Evolutionary conservation across 1,140 invertebrate species (phyloP).

Genomic region (silkworm (Bombyx mori)): DNA sequence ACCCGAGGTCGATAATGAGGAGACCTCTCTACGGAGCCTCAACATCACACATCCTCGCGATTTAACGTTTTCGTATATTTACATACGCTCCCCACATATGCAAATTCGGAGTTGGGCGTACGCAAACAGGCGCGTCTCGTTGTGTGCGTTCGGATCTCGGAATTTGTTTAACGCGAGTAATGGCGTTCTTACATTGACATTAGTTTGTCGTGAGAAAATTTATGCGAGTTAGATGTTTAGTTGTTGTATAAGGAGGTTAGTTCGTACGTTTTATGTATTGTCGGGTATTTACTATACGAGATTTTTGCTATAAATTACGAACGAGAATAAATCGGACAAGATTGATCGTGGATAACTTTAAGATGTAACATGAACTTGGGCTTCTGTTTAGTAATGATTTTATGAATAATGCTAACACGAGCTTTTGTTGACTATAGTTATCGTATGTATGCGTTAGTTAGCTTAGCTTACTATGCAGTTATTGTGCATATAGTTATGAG

Average conservation of each 20-base stretch:
- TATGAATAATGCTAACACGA: no score
- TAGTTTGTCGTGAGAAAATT: constrained; percentile 67
- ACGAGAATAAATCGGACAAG: background rate
- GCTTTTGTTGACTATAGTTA: no score
- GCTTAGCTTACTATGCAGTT: no score
- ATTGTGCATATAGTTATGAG: no score
- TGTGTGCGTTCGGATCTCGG: constrained; percentile 37
- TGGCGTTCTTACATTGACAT: constrained; percentile 69
- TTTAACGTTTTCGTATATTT: constrained; percentile 68
- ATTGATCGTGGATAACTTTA: no score
- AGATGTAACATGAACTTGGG: no score
- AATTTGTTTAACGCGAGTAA: constrained; percentile 61
- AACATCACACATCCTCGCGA: constrained; percentile 66
- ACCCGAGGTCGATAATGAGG: constrained; percentile 68
- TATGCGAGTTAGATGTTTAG: constrained; percentile 63
- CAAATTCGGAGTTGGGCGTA: constrained; percentile 36
- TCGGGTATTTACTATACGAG: constrained; percentile 33
- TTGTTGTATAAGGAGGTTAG: constrained; percentile 61
- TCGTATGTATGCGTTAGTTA: no score
- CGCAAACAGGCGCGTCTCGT: background rate
- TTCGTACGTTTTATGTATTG: constrained; percentile 45
- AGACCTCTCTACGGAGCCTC: constrained; percentile 52
- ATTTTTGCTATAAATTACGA: constrained; percentile 23
- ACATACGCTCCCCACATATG: constrained; percentile 66
- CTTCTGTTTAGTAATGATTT: no score